Base-by-base conservation (phyloP, 2,113 vertebrate genomes). In the Aramus guarauna region DNA sequence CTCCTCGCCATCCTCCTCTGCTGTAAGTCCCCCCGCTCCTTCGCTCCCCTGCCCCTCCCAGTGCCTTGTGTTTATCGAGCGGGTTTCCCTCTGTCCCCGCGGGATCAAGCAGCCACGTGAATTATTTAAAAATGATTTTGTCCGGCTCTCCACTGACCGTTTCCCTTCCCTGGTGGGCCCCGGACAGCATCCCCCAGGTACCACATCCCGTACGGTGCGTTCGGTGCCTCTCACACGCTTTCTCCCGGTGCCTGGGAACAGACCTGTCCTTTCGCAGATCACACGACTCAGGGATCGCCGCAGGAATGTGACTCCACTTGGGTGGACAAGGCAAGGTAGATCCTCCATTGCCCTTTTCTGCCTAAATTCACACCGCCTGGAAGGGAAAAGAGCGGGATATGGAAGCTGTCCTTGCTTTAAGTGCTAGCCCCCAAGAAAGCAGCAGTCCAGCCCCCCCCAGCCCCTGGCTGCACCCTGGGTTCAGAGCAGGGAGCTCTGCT, bases 1-100 rank as follows among this genome's bases (percentile, higher is more conserved):
- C 84, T 96, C 60, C 89, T 97, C 2, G 32, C 80, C 77, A 96
- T 97, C 36, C 90, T 85, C 60, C 77, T 97, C 84, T 96, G 86
- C 95, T 96, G 96, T 97, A 2, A 96, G 95, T 83, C 47, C 7
- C 11, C 22, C 76, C 9, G 12, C 48, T 30, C 10, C 45, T 5
- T 8, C 29, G 2, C 5, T 41, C 7, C 19, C 19, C 67, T 30
- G 20, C 32, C 22, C 24, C 10, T 29, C 39, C 19, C 11, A 8
- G 1, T 0, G 3, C 43, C 64, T 27, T 5, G 0, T 1, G 2
- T 8, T 15, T 6, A 21, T 8, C 3, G 0, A 47, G 32, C 29
- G 32, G 30, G 6, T 15, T 8, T 52, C 67, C 55, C 62, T 50
- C 83, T 18, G 2, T 14, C 48, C 37, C 32, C 23, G 3, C 2